Base-by-base conservation (phyloP, 2,797 vertebrate species). In the Oreonectes daqikongensis region DNA sequence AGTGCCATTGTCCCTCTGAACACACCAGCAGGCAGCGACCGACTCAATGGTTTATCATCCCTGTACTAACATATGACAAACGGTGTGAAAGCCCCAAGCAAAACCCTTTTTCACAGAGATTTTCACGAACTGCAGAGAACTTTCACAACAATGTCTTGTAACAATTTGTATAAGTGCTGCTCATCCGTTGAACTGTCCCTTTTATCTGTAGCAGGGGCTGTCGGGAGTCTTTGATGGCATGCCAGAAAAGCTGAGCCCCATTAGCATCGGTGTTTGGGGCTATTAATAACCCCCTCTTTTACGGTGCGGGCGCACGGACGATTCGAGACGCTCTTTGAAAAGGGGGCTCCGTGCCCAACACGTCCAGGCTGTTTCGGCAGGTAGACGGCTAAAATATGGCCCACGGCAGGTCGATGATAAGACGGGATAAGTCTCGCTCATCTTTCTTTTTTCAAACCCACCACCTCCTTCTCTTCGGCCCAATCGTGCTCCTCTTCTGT, bases 191-290 rank as follows among this genome's bases (percentile, higher is more conserved):
- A 61, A 72, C 74, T 38, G 60, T 24, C 28, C 42, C 76, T 83
- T 83, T 86, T 79, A 85, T 83, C 75, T 81, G 77, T 74, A 77
- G 78, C 69, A 53, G 60, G 69, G 80, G 55, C 67, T 73, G 65
- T 82, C 80, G 71, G 69, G 77, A 71, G 76, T 55, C 85, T 86
- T 86, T 86, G 78, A 86, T 79, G 78, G 75, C n/a, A 22, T 78
- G 86, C 86, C 86, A 87, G 78, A 75, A 66, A 70, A 82, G 66
- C 86, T 90, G 90, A 86, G 82, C 82, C 85, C 63, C 79, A 86
- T 92, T 89, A 86, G 80, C 69, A 81, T 81, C 81, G 81, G 82
- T 85, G 79, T 88, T 80, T 77, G 30, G 73, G 48, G 80, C 87
- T 88, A 86, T 89, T 89, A 86, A 88, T 90, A 91, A 81, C 86